Evolutionary conservation across 2,797 vertebrate genomes (phyloP).

Genomic region (Philypnodon macrostomus): DNA sequence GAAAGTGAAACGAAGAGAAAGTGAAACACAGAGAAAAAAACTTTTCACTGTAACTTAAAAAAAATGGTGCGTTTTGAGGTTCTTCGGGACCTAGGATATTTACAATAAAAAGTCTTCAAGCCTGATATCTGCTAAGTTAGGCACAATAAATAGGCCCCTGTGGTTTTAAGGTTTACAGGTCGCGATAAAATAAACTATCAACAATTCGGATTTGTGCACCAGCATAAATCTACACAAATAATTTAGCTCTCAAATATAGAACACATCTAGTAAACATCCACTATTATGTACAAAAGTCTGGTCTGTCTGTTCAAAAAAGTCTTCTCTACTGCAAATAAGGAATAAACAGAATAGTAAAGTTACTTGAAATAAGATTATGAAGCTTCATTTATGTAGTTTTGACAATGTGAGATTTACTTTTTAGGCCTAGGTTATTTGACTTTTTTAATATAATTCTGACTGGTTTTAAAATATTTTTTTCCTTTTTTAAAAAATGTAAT

Average conservation of each 20-base stretch:
- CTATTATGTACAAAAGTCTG: constrained; percentile 77
- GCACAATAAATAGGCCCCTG: constrained; percentile 70
- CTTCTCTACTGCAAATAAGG: too few relatives aligned
- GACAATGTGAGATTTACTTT: too few relatives aligned
- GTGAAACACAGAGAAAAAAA: too few relatives aligned
- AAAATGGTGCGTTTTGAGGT: constrained; percentile 63
- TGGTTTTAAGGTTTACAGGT: constrained; percentile 74
- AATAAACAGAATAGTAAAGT: too few relatives aligned
- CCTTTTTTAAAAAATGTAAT: too few relatives aligned
- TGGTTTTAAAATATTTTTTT: too few relatives aligned
- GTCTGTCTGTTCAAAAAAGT: constrained; percentile 60
- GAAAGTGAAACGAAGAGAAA: constrained; percentile 33
- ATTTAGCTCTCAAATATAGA: constrained; percentile 72
- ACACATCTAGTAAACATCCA: constrained; percentile 70
- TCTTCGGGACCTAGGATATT: constrained; percentile 59
- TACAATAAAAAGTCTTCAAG: constrained; percentile 63
- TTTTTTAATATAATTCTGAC: too few relatives aligned
- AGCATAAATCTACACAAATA: constrained; percentile 72
- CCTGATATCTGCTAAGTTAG: constrained; percentile 59
- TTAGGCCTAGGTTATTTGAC: too few relatives aligned
- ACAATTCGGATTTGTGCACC: constrained; percentile 57
- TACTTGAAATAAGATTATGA: too few relatives aligned
- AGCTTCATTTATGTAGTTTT: too few relatives aligned
- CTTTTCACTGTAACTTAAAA: constrained; percentile 50
- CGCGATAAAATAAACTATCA: constrained; percentile 56